Conservation (phyloP, 1,140 invertebrate species). For the Capitella teleta region DNA sequence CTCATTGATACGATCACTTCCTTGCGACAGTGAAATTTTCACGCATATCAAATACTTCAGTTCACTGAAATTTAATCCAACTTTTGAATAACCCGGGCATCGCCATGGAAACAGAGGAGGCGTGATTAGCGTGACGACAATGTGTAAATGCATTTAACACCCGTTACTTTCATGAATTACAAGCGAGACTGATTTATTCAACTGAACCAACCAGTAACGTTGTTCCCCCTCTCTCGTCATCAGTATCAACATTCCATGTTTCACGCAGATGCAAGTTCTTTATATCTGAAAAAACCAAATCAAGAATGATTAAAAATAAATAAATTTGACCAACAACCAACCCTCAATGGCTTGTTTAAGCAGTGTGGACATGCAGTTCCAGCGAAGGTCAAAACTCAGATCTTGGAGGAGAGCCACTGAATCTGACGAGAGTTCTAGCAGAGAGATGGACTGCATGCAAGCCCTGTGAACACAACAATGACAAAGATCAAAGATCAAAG, state of each 20-base stretch:
- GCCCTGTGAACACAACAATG: constrained; percentile 20
- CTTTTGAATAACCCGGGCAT: too few species aligned
- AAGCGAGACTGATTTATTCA: too few species aligned
- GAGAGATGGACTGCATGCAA: constrained; percentile 30
- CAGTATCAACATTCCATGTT: constrained; percentile 76
- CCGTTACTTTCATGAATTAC: too few species aligned
- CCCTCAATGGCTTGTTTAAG: constrained; percentile 61
- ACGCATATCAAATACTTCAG: background rate
- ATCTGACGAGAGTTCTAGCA: constrained; percentile 65
- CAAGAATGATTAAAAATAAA: background rate
- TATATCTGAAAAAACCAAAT: constrained; percentile 47
- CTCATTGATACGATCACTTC: too few species aligned
- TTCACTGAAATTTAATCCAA: background rate
- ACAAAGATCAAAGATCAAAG: too few species aligned
- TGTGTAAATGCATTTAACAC: too few species aligned
- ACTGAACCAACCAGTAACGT: constrained; percentile 69
- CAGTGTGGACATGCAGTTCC: constrained; percentile 72
- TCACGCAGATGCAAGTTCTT: constrained; percentile 66
- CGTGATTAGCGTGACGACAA: too few species aligned
- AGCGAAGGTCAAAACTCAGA: constrained; percentile 74
- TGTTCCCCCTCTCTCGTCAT: constrained; percentile 65
- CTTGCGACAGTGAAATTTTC: too few species aligned
- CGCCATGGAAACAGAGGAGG: too few species aligned
- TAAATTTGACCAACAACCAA: constrained; percentile 10
- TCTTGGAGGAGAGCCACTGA: constrained; percentile 69